Evolutionary conservation across 2,797 vertebrate genomes (phyloP).

Genomic region (Myripristis murdjan): DNA sequence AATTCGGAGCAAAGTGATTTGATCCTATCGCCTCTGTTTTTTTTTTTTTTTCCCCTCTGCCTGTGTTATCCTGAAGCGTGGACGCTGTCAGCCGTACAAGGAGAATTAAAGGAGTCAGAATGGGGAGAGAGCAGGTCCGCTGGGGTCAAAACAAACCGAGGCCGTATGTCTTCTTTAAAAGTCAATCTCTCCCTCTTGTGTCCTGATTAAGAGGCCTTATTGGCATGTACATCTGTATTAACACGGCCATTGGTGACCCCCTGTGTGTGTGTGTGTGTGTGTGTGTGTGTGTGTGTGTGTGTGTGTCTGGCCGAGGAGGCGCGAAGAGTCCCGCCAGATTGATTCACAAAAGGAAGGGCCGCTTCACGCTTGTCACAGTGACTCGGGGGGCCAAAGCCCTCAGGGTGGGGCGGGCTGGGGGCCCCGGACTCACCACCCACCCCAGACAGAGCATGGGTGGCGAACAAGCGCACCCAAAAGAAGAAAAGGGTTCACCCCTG

Average conservation of each 20-base stretch:
- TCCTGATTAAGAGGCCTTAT: constrained; percentile 87
- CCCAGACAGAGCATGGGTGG: constrained; percentile 28
- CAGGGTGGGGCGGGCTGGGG: constrained; percentile 36
- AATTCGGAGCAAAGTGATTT: not conserved
- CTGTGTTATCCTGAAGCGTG: not conserved
- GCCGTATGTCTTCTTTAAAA: constrained; percentile 80
- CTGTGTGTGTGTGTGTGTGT: constrained; percentile 28
- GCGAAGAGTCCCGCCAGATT: constrained; percentile 65
- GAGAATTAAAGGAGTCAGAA: constrained; percentile 51
- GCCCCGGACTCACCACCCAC: constrained; percentile 50
- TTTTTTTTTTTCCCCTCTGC: constrained; percentile 14
- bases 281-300: constrained; percentile 41
- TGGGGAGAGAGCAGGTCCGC: constrained; percentile 54
- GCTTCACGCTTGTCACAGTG: constrained; percentile 81
- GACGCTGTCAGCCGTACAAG: constrained; percentile 30
- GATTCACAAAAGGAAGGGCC: constrained; percentile 83
- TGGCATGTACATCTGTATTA: constrained; percentile 88
- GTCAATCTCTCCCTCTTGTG: constrained; percentile 84
- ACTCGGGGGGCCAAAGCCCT: constrained; percentile 58
- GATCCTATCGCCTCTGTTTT: not conserved
- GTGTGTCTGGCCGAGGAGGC: constrained; percentile 52
- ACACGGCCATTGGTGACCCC: constrained; percentile 69
- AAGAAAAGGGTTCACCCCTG: constrained; percentile 47
- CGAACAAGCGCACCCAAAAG: constrained; percentile 29
- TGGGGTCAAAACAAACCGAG: constrained; percentile 60